Evolutionary conservation across 1,140 invertebrate genomes (phyloP), one percentile per base, ranked within the genome.

Genomic region (Lepidurus couesii): DNA sequence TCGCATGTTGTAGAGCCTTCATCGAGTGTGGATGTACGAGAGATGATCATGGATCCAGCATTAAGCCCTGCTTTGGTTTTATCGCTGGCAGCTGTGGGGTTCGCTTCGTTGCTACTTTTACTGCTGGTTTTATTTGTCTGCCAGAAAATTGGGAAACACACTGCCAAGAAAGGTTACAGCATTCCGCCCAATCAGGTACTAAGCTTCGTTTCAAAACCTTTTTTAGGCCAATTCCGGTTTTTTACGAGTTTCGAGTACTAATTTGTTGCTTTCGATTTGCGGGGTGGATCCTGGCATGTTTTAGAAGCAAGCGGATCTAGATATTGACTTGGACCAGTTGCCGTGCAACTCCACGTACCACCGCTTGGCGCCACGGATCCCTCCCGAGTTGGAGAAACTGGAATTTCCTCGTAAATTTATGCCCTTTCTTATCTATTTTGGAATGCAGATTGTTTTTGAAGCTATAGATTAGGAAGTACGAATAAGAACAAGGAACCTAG

Each of bases 351-450:
- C 92, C 75, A 92, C 93, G 65, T 97, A 96, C 84, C 94, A 96
- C 81, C 91, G 90, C 83, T 93, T 90, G 80, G 91, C 89, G 81
- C 90, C 91, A 8, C 91, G 92, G 82, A 85, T 96, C 44, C 96
- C 98, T 88, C 95, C 96, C 1, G 96, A 96, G 83, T 87, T 98
- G 42, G 95, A 98, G 85, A 92, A 93, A 82, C 86, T 98, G 16
- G 96, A 98, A 85, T 98, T 96, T 87, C 95, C 96, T 1, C 88
- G 96, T 75, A 16, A 65, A 16, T 65, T 34, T 65, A 21, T 65
- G 10, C 13, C 1, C 16, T 65, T 65, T 65, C 13, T 65, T 21
- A 7, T 16, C 53, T n/a, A n/a, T 65, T 65, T 65, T 65, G 10
- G 10, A 11, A 10, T 47, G 10, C 16, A 11, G 10, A 11, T 47